phyloP scores from a whole-genome alignment of 2,888 invertebrate species.

The Ethmia dodecea region DNA sequence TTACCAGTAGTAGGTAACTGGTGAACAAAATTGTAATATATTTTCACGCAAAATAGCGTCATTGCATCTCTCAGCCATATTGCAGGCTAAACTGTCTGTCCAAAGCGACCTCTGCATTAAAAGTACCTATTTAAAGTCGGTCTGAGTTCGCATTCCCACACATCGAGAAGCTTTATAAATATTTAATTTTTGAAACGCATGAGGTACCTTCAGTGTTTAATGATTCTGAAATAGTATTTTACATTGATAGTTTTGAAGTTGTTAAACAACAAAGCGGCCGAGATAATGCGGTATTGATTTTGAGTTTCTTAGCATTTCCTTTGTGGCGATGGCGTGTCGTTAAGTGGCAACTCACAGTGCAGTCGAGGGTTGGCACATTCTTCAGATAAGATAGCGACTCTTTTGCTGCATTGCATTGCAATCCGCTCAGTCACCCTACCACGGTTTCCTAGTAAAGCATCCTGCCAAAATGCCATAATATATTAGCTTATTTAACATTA shows the following conservation, averaged over 20 bases:
- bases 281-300: constrained; percentile 63
- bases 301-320: constrained; percentile 46
- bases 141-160: constrained; percentile 36
- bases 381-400: constrained; percentile 57
- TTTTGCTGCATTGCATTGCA: constrained; percentile 58
- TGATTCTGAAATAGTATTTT: constrained; percentile 41
- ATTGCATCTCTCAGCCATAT: no score
- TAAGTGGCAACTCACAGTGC: constrained; percentile 59
- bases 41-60: no score
- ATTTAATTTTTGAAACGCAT: constrained; percentile 30
- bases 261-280: constrained; percentile 49
- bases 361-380: constrained; percentile 63
- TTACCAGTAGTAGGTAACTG: no score
- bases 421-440: constrained; percentile 39
- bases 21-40: no score
- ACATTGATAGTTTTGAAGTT: constrained; percentile 37
- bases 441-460: constrained; percentile 5
- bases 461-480: no score
- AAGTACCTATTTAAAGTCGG: constrained; percentile 23
- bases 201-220: constrained; percentile 39
- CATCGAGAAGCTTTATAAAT: constrained; percentile 26
- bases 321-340: constrained; percentile 48
- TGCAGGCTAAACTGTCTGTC: constrained; percentile 1
- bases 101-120: constrained; percentile 16
- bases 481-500: no score